phyloP scores from a whole-genome alignment of 1,140 invertebrate genomes.

The Drosophila trapezifrons region DNA sequence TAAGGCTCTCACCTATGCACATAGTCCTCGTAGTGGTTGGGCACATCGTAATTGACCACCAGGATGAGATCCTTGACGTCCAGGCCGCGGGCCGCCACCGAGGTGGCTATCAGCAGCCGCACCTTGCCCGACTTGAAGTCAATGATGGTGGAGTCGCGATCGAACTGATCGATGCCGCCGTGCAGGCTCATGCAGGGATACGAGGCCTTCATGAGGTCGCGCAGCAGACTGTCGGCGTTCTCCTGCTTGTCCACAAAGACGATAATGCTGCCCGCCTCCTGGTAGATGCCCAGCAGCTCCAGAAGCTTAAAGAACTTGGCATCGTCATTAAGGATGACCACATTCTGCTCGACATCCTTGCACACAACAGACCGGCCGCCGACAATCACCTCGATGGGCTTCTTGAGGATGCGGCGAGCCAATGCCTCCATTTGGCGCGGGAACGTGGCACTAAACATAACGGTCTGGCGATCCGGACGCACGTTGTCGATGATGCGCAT shows the following conservation, averaged over 20 bases:
- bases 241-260: slow-evolving; percentile 99
- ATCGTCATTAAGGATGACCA: slow-evolving; percentile 97
- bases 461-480: slow-evolving; percentile 98
- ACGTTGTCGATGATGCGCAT: slow-evolving; percentile 99
- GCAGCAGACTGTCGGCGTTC: slow-evolving; percentile 96
- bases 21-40: slow-evolving; percentile 99
- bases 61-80: slow-evolving; percentile 99
- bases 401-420: slow-evolving; percentile 95
- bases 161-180: slow-evolving; percentile 99
- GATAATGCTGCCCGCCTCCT: slow-evolving; percentile 96
- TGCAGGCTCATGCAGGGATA: slow-evolving; percentile 98
- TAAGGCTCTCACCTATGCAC: slow-evolving; percentile 89
- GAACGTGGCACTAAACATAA: slow-evolving; percentile 99
- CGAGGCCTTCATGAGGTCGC: slow-evolving; percentile 98
- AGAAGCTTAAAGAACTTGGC: slow-evolving; percentile 99
- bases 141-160: slow-evolving; percentile 98
- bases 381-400: slow-evolving; percentile 99
- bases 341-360: slow-evolving; percentile 98
- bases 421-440: slow-evolving; percentile 99
- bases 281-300: slow-evolving; percentile 97
- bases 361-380: slow-evolving; percentile 99
- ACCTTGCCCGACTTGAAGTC: slow-evolving; percentile 98
- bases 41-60: slow-evolving; percentile 99
- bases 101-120: slow-evolving; percentile 94
- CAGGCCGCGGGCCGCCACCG: slow-evolving; percentile 97